phyloP scores from a whole-genome alignment of 2,113 vertebrate genomes.

The Fukomys damarensis region DNA sequence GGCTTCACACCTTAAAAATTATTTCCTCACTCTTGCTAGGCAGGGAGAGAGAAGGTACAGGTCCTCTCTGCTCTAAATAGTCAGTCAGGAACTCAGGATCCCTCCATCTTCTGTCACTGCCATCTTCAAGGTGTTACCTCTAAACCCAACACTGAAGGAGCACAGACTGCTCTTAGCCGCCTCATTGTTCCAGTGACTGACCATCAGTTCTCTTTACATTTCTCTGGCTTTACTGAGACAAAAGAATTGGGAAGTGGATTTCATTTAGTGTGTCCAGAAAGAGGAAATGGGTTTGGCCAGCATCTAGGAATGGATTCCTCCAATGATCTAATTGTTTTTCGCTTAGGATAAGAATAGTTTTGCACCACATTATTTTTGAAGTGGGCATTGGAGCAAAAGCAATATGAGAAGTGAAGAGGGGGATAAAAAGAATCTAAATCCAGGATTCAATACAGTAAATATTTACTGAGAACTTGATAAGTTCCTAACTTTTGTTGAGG shows the following conservation, averaged over 20 bases:
- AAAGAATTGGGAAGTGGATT: not conserved
- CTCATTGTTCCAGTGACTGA: not conserved
- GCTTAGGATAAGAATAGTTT: not conserved
- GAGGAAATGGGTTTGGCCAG: not conserved
- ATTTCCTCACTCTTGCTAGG: not conserved
- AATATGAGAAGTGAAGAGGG: not conserved
- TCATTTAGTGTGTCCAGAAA: not conserved
- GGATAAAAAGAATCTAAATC: not conserved
- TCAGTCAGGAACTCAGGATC: not conserved
- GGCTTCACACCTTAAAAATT: not conserved
- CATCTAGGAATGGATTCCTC: not conserved
- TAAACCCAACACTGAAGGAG: not conserved
- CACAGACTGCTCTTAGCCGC: not conserved
- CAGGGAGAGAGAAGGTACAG: not conserved
- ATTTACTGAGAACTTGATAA: not conserved
- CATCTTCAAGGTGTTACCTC: not conserved
- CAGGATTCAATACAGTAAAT: not conserved
- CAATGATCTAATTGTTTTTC: not conserved
- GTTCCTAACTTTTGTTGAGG: not conserved
- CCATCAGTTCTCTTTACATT: not conserved
- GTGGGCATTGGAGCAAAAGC: not conserved
- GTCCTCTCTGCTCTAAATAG: not conserved
- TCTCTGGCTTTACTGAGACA: not conserved
- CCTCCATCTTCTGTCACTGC: not conserved
- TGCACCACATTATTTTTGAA: constrained; percentile 24